Evolutionary conservation across 2,113 vertebrate species (phyloP).

Genomic region (Hypocryptadius cinnamomeus): DNA sequence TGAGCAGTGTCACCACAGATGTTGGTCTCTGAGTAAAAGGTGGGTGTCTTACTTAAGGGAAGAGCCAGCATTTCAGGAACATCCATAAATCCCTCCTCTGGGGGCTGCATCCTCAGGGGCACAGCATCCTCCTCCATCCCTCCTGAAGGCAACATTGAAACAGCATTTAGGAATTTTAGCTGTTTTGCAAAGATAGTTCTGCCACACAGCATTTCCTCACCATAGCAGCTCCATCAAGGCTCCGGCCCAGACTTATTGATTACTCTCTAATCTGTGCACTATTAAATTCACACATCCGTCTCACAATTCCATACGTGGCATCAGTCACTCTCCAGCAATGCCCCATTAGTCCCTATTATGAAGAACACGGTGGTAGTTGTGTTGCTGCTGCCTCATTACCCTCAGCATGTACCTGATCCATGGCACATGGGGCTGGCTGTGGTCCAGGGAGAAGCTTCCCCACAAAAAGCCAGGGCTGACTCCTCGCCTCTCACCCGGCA

Average conservation of each 20-base stretch:
- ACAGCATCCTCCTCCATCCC: background rate
- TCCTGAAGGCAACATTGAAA: background rate
- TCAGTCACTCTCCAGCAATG: background rate
- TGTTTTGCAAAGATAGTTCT: background rate
- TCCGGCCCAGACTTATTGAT: conserved; percentile 9
- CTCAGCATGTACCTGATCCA: background rate
- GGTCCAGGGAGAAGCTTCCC: background rate
- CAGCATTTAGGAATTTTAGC: background rate
- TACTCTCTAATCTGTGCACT: conserved; percentile 19
- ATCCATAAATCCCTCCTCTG: background rate
- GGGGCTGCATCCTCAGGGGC: background rate
- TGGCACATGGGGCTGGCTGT: background rate
- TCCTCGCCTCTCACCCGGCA: background rate
- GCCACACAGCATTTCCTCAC: background rate
- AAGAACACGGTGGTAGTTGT: background rate
- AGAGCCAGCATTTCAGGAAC: background rate
- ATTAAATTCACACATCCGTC: conserved; percentile 12
- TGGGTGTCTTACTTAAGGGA: background rate
- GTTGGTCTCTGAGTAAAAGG: background rate
- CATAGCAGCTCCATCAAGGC: background rate
- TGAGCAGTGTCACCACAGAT: background rate
- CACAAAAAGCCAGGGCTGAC: background rate
- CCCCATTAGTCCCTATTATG: conserved; percentile 28
- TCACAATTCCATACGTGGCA: background rate
- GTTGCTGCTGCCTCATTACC: conserved; percentile 43